Evolutionary conservation across 2,113 vertebrate species (phyloP).

Genomic region (Taurulus bubalis): DNA sequence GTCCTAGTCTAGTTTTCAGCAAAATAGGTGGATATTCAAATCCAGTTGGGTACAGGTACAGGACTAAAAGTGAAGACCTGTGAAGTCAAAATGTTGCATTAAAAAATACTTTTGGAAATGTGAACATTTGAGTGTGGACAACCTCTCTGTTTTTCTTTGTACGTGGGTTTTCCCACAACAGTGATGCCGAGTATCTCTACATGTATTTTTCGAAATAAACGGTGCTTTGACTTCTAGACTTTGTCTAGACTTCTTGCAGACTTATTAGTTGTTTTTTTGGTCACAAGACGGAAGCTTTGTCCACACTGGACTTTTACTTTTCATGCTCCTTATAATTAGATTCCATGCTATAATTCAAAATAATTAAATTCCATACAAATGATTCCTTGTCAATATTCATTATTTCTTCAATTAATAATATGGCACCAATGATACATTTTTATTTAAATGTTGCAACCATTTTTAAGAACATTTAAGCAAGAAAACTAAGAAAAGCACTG

Average conservation of each 20-base stretch:
- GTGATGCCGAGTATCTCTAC: not conserved
- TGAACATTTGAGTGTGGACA: not conserved
- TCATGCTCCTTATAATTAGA: not conserved
- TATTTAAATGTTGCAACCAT: not conserved
- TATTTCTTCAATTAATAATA: no score
- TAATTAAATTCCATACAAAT: not conserved
- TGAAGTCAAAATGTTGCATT: not conserved
- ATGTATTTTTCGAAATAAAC: not conserved
- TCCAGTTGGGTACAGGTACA: not conserved
- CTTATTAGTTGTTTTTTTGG: not conserved
- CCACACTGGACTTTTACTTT: not conserved
- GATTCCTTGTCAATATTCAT: not conserved
- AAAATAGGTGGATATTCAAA: not conserved
- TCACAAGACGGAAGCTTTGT: not conserved
- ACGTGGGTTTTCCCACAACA: slow-evolving; percentile 11
- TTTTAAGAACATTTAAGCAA: not conserved
- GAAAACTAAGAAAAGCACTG: not conserved
- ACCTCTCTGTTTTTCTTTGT: not conserved
- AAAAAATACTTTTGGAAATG: not conserved
- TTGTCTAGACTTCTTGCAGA: not conserved
- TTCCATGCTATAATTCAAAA: not conserved
- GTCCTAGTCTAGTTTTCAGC: not conserved
- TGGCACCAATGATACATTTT: not conserved
- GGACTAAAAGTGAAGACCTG: not conserved
- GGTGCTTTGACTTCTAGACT: not conserved